These are phyloP conservation scores for Tenthredo livida DNA, from an alignment of 2,888 invertebrate species.

Conservation along the genomic window DNA sequence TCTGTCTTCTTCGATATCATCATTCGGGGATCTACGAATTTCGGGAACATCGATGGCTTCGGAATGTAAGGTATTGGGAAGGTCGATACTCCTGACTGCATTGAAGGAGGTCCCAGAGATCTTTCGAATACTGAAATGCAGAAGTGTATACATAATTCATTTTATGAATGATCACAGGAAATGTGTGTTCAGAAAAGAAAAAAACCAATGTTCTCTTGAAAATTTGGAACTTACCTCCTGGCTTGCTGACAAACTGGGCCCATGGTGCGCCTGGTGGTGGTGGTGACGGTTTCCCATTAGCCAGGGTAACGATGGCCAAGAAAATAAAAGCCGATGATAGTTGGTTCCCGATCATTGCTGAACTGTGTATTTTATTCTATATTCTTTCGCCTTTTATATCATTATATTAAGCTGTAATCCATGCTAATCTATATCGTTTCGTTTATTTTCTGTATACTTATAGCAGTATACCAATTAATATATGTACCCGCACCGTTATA, in stretches of 20 bases:
- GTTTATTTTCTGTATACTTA: conserved; percentile 23
- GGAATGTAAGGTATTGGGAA: conserved; percentile 69
- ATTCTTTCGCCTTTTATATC: conserved; percentile 46
- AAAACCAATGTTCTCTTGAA: too few relatives aligned
- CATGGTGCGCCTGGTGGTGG: conserved; percentile 67
- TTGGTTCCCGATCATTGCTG: conserved; percentile 66
- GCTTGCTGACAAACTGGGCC: conserved; percentile 60
- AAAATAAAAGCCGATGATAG: conserved; percentile 61
- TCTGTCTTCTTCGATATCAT: conserved; percentile 72
- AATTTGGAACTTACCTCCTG: conserved; percentile 57
- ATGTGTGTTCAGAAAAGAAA: too few relatives aligned
- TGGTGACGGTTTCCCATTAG: conserved; percentile 64
- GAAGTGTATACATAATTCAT: not conserved
- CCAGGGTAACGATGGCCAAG: conserved; percentile 59
- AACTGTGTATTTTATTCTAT: conserved; percentile 53
- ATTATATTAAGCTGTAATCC: conserved; percentile 33
- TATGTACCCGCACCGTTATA: not conserved
- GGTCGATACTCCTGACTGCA: conserved; percentile 63
- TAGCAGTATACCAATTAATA: not conserved
- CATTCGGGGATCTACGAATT: conserved; percentile 71
- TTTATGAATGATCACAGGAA: not conserved
- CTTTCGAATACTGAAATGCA: conserved; percentile 64
- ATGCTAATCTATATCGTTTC: conserved; percentile 35
- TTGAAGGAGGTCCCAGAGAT: conserved; percentile 64
- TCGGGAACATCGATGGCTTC: conserved; percentile 70